A percentile compares a stretch with the other conserved stretches of the same genome.
These are phyloP conservation scores for Lithophane ornitopus DNA, from an alignment of 2,888 invertebrate species.

Conservation along the genomic window DNA sequence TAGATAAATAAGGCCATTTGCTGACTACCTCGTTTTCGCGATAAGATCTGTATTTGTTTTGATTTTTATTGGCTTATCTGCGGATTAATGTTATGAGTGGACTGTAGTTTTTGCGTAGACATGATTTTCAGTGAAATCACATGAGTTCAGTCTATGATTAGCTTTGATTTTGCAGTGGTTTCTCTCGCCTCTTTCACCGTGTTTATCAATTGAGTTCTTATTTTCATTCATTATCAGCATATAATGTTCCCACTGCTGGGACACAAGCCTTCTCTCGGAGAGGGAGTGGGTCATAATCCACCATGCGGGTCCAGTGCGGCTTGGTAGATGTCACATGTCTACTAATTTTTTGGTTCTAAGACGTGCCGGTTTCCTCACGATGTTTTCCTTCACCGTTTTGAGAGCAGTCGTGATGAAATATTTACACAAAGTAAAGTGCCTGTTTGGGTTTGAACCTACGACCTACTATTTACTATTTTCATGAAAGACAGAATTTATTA, in stretches of 20 bases:
- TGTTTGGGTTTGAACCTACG: too few species aligned
- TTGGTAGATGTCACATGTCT: neutral
- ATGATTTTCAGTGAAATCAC: constrained; percentile 8
- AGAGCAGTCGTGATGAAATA: too few species aligned
- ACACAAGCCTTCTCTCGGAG: neutral
- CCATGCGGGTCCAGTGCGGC: neutral
- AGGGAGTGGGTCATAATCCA: neutral
- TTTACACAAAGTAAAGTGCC: too few species aligned
- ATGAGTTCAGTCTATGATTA: constrained; percentile 4
- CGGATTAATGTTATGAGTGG: constrained; percentile 39
- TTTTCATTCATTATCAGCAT: neutral
- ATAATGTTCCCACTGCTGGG: neutral
- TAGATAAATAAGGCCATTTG: constrained; percentile 37
- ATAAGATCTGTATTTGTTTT: constrained; percentile 42
- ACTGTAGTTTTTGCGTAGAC: constrained; percentile 2
- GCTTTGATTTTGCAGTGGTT: neutral
- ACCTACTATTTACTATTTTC: neutral
- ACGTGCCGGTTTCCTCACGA: too few species aligned
- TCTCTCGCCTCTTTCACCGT: neutral
- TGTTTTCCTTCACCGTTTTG: too few species aligned
- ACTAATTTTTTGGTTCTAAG: neutral
- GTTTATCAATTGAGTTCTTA: neutral
- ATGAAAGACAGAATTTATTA: neutral
- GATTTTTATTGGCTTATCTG: constrained; percentile 48
- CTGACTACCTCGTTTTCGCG: constrained; percentile 25